Evolutionary conservation across 2,888 invertebrate genomes (phyloP), one percentile per base, ranked within the genome.

Genomic region (Byasa hedistus): DNA sequence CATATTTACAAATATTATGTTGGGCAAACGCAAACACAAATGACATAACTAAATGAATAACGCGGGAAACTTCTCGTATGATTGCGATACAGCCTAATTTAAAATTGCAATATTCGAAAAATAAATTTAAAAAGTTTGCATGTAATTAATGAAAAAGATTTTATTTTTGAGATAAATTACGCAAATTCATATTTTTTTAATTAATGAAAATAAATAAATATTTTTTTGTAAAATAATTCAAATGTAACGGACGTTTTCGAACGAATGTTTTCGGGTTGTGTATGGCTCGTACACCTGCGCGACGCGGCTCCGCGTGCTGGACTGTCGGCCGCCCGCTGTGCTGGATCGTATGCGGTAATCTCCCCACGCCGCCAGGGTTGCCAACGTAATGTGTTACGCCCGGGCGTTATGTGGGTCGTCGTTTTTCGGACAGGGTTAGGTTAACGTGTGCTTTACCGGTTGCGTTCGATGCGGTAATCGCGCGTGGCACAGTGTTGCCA

Each of bases 391-490:
- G 21, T 58, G 57, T 65, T 65, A 61, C 60, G 57, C 27, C 61
- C 55, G 60, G 59, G 32, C 64, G 48, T 56, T 61, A 65, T 57
- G 61, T 65, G 61, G 65, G 65, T 65, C 65, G 56, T 5, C 65
- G 32, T 61, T 61, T 65, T 65, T 65, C 65, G 61, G 65, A 52
- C 61, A 65, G 65, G 65, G 65, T 65, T 65, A 65, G 58, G 58
- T 19, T 51, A 58, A 58, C 52, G 64, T 27, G 64, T 64, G 64
- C 39, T 44, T 54, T 64, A 64, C 59, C 59, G 64, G 52, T 64
- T 32, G 57, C 63, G 48, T 57, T n/a, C 21, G 21, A 44, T 63
- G 48, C 27, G 21, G 48, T 48, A 27, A 57, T 12, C 56, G 56
- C 55, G n/a, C 27, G 21, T 36, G 27, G 32, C 17, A 12, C 17